Evolutionary conservation across 2,797 vertebrate species (phyloP), one percentile per base, ranked within the genome.

Genomic region (Sciurus carolinensis): DNA sequence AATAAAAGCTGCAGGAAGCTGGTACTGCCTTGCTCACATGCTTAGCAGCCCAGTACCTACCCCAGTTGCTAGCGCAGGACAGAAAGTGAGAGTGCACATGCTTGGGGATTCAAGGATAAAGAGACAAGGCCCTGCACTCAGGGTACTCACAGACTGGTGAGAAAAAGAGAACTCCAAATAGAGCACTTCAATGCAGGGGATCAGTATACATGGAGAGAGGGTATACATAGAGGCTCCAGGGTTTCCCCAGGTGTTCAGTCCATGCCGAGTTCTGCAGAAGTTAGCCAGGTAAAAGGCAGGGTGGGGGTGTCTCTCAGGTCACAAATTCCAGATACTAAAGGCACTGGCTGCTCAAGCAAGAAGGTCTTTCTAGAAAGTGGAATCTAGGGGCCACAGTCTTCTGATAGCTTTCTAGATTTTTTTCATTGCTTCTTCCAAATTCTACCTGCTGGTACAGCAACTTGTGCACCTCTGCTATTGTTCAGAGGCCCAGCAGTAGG

Each of bases 391-490:
- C 30, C 82, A 85, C 1, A 77, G 4, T 73, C 4, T 20, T 90
- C 54, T 95, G 66, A n/a, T 3, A 84, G 52, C n/a, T 76, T 94
- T 80, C 67, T 44, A 83, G 84, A 47, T 93, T 44, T 87, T 39
- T 69, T 91, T 52, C 36, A 86, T 36, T 36, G 33, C 20, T 85
- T 94, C 89, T 91, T 54, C 59, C 54, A 86, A 96, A 87, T n/a
- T 91, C 83, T 73, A 18, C 84, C 10, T 77, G 91, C 57, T 75
- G 11, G 47, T 33, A 59, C 36, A 62, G 50, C 0, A 1, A 84
- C 20, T 18, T 69, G 57, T 28, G 39, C 57, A 42, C 11, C 39
- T 92, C 47, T 64, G 87, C 50, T 85, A 44, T 24, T 76, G 79
- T 93, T 80, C 90, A 83, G 89, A 91, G 57, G 64, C 12, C 72